Conservation (phyloP, 2,797 vertebrate species). For the Sternarchorhynchus goeldii region DNA sequence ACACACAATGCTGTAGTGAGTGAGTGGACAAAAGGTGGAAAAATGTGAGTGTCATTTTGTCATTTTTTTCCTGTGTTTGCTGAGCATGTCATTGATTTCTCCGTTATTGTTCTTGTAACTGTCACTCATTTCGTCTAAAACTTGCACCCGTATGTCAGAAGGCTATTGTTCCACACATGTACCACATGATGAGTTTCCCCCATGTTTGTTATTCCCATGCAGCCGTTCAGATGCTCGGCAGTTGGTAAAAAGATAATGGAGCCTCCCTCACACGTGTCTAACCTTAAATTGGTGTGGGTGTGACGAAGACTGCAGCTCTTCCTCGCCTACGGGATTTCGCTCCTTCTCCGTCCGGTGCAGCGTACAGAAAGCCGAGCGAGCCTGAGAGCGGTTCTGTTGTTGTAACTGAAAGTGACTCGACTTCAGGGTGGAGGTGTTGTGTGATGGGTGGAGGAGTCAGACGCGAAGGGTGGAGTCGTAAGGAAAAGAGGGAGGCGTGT, state of each 20-base stretch:
- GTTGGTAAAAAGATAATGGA: constrained; percentile 28
- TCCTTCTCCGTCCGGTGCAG: too few species aligned
- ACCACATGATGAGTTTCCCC: constrained; percentile 42
- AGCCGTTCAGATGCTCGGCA: constrained; percentile 6
- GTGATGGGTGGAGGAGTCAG: too few species aligned
- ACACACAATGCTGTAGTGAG: constrained; percentile 22
- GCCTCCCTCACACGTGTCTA: not conserved
- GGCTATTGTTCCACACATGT: constrained; percentile 48
- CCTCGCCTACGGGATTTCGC: not conserved
- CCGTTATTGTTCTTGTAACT: constrained; percentile 54
- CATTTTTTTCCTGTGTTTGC: constrained; percentile 65
- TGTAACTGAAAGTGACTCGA: not conserved
- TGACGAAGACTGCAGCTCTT: not conserved
- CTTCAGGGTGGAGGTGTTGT: not conserved
- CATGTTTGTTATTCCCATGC: constrained; percentile 32
- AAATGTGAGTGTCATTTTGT: constrained; percentile 21
- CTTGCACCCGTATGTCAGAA: constrained; percentile 43
- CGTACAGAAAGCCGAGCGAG: too few species aligned
- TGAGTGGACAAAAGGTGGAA: constrained; percentile 42
- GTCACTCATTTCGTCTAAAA: constrained; percentile 58
- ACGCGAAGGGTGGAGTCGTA: not conserved
- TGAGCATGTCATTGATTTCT: constrained; percentile 54
- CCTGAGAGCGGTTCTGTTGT: not conserved
- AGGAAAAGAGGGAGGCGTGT: not conserved
- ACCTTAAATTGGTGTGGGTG: not conserved